Evolutionary conservation across 2,797 vertebrate species (phyloP).

Genomic region (Gephyroberyx darwinii): DNA sequence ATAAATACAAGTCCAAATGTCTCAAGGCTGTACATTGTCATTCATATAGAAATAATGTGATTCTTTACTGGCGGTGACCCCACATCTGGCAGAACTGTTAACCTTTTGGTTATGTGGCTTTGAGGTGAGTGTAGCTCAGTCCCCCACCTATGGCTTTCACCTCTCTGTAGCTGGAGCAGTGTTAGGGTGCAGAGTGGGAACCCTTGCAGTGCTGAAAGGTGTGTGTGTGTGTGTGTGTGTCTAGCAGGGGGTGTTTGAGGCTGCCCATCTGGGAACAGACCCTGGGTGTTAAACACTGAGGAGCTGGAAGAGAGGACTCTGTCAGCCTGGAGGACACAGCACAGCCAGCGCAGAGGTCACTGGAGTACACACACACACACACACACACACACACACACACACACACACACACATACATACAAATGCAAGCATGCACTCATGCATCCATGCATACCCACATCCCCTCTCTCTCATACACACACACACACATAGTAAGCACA

Average conservation of each 20-base stretch:
- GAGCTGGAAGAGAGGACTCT: constrained; percentile 71
- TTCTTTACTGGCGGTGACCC: constrained; percentile 67
- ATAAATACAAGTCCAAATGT: constrained; percentile 77
- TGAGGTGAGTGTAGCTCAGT: constrained; percentile 70
- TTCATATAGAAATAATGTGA: constrained; percentile 76
- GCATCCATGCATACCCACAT: constrained; percentile 55
- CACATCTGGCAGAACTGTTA: constrained; percentile 76
- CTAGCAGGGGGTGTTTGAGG: constrained; percentile 61
- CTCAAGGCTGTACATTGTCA: constrained; percentile 73
- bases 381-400: constrained; percentile 15
- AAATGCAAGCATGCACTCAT: constrained; percentile 36
- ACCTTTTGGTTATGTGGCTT: constrained; percentile 70
- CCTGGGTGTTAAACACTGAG: constrained; percentile 72
- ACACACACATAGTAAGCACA: constrained; percentile 29
- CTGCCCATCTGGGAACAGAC: constrained; percentile 70
- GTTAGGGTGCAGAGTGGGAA: constrained; percentile 62
- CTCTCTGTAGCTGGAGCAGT: constrained; percentile 59
- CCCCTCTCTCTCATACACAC: constrained; percentile 39
- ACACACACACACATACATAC: constrained; percentile 29
- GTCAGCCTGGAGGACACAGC: constrained; percentile 76
- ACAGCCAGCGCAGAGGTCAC: constrained; percentile 70
- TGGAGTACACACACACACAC: constrained; percentile 47
- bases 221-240: constrained; percentile 43
- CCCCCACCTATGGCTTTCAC: constrained; percentile 53
- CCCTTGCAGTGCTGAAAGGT: constrained; percentile 33